Evolutionary conservation across 2,888 invertebrate species (phyloP), one percentile per base, ranked within the genome.

Genomic region (Drosophila nigritarsus): DNA sequence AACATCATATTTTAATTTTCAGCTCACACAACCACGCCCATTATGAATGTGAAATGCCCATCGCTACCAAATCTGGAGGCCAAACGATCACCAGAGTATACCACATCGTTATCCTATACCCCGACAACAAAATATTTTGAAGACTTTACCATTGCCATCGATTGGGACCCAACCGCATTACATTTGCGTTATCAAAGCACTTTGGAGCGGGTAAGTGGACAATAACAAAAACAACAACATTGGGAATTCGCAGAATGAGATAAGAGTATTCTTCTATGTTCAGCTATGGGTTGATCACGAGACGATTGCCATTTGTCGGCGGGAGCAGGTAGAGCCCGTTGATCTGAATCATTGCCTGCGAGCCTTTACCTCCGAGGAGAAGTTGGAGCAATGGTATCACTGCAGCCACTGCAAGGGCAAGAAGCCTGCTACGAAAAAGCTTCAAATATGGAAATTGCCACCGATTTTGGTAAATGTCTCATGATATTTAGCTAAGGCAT

Each of bases 141-240:
- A 91, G 85, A 91, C 75, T 91, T 92, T 60, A 92, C 90, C 54
- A 94, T 98, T 78, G 97, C 98, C 75, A 96, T 98, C 74, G 98
- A 98, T 94, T 98, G 98, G 98, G 98, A 98, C 93, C 98, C 98
- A 71, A 98, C 98, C 0, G 98, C 98, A 53, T 94, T 98, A 83
- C 98, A 98, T 94, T 95, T 98, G 84, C 95, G 98, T 45, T 98
- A 97, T 94, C 97, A 97, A 93, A 95, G 95, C 85, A 95, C 96
- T 2, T 93, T 96, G 83, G 97, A 97, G 92, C 94, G 95, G 94
- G 96, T 95, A 82, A 77, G 89, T 78, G 0, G 7, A 27, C 20
- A 40, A 15, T 2, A 7, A 27, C n/a, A 38, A 15, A 2, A 7
- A 6, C 8, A 20, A n/a, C 2, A n/a, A 29, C 7, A 40, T 5